A percentile compares a stretch with the other conserved stretches of the same genome.
Evolutionary conservation across 2,888 invertebrate species (phyloP).

Genomic region (Trachelus stipa): DNA sequence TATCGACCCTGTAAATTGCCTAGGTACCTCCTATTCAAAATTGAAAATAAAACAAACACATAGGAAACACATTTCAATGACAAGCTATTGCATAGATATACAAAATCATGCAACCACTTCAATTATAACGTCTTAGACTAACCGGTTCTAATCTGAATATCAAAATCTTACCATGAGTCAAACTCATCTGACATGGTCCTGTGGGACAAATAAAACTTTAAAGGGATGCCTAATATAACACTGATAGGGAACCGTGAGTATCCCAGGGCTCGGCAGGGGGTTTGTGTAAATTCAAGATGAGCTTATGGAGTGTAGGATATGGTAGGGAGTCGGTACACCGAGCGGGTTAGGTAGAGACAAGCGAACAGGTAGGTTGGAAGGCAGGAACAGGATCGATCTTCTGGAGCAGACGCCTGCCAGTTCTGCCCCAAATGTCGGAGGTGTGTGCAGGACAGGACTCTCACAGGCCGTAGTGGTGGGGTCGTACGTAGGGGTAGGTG

Average conservation of each 20-base stretch:
- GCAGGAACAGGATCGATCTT: slow-evolving; percentile 35
- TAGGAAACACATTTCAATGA: not conserved
- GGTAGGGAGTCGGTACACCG: slow-evolving; percentile 17
- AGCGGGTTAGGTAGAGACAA: slow-evolving; percentile 15
- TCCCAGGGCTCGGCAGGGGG: slow-evolving; percentile 20
- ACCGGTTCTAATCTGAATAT: not conserved
- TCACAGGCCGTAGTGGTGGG: slow-evolving; percentile 1
- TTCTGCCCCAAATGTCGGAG: slow-evolving; percentile 5
- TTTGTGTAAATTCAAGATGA: slow-evolving; percentile 16
- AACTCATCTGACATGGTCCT: not conserved
- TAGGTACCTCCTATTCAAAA: not conserved
- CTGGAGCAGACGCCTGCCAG: slow-evolving; percentile 35
- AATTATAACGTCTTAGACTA: not conserved
- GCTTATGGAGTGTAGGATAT: slow-evolving; percentile 9
- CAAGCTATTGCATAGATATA: not conserved
- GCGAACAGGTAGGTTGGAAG: slow-evolving; percentile 12
- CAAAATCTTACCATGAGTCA: not conserved
- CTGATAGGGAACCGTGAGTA: not conserved
- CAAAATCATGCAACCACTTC: not conserved
- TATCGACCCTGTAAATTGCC: not conserved
- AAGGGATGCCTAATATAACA: not conserved
- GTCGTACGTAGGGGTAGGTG: not conserved
- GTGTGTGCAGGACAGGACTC: slow-evolving; percentile 14
- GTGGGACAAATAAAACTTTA: not conserved
- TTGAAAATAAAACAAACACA: not conserved